Percentiles rank a stretch among this genome's conserved stretches.
phyloP scores from a whole-genome alignment of 2,113 vertebrate species.

The Pterocles orientalis region DNA sequence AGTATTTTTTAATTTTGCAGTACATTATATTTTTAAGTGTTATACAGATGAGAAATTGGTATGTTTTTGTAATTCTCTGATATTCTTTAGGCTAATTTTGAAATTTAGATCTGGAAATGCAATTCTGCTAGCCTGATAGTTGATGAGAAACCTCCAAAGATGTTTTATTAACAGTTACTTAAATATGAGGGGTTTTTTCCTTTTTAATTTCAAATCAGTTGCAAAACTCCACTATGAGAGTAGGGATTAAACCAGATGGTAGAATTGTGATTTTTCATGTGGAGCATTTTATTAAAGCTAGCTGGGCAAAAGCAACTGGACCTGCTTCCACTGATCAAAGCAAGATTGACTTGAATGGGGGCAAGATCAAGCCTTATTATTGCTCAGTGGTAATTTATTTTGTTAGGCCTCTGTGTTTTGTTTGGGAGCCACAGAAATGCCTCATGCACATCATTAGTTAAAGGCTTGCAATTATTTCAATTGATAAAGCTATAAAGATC shows the following conservation, averaged over 20 bases:
- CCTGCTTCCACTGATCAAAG: not conserved
- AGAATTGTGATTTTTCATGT: not conserved
- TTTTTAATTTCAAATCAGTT: not conserved
- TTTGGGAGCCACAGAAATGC: not conserved
- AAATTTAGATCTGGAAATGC: not conserved
- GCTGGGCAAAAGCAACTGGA: not conserved
- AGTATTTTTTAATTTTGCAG: not conserved
- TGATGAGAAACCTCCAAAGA: not conserved
- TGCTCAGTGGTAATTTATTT: not conserved
- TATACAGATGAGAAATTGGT: not conserved
- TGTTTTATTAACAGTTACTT: not conserved
- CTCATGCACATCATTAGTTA: not conserved
- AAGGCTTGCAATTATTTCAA: not conserved
- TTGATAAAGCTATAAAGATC: not conserved
- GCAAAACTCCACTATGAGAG: not conserved
- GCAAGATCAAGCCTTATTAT: not conserved
- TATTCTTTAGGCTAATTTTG: not conserved
- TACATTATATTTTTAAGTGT: not conserved
- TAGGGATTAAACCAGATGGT: not conserved
- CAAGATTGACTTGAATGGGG: not conserved
- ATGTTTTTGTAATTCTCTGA: not conserved
- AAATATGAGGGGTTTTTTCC: not conserved
- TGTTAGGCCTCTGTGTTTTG: not conserved
- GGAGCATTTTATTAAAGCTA: not conserved
- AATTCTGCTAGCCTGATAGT: not conserved